Conservation (phyloP, 2,888 invertebrate genomes). For the Cheiracanthium punctorium region DNA sequence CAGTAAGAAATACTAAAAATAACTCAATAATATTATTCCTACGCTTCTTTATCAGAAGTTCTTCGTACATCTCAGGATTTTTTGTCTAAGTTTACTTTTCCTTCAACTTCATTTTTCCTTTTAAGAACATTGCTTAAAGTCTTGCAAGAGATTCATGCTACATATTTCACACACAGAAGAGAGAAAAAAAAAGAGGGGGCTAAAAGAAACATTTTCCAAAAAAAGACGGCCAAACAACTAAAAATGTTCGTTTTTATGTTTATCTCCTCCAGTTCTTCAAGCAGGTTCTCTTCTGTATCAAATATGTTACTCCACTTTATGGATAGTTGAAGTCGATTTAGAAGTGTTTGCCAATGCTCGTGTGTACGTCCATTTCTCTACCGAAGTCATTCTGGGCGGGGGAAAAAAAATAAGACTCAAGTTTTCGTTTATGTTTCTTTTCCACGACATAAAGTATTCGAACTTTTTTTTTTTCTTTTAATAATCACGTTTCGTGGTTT, state of each 20-base stretch:
- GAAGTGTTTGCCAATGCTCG: slow-evolving; percentile 6
- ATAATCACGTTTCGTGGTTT: not conserved
- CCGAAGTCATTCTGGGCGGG: not conserved
- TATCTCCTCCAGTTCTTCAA: not conserved
- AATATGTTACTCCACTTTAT: not conserved
- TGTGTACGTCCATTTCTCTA: not conserved
- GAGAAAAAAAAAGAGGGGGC: not conserved
- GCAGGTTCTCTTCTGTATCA: not conserved
- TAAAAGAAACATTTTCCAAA: not conserved
- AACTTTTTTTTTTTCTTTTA: too few relatives aligned
- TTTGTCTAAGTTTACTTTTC: too few relatives aligned
- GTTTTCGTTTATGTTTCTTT: not conserved
- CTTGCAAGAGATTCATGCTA: too few relatives aligned
- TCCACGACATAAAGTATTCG: not conserved
- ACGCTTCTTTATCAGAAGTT: too few relatives aligned
- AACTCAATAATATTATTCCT: too few relatives aligned
- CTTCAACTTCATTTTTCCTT: too few relatives aligned
- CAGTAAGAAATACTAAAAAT: too few relatives aligned
- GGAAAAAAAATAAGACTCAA: not conserved
- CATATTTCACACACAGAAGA: too few relatives aligned
- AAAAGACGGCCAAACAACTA: slow-evolving; percentile 19
- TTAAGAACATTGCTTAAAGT: too few relatives aligned
- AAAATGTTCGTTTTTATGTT: not conserved
- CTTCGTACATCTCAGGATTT: too few relatives aligned
- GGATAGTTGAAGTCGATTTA: slow-evolving; percentile 12